phyloP scores from a whole-genome alignment of 2,888 invertebrate genomes.

The Mycalesis mineus region DNA sequence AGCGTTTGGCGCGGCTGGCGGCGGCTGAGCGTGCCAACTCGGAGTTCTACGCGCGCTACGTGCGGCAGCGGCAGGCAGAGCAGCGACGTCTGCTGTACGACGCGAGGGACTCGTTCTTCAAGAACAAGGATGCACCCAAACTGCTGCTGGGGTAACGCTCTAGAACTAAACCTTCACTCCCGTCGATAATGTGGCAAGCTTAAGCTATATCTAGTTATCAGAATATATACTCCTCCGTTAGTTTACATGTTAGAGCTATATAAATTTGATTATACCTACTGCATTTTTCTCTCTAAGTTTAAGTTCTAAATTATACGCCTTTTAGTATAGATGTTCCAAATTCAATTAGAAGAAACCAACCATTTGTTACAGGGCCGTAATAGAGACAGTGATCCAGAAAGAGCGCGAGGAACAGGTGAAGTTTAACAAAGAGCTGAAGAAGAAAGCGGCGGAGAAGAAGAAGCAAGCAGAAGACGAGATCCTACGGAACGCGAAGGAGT shows the following conservation, averaged over 20 bases:
- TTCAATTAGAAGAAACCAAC: neutral
- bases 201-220: no score
- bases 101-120: constrained; percentile 64
- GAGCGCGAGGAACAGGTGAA: constrained; percentile 63
- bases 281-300: no score
- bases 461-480: constrained; percentile 50
- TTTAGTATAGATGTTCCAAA: neutral
- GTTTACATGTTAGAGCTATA: no score
- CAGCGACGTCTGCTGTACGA: constrained; percentile 57
- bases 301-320: no score
- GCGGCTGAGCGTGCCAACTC: constrained; percentile 58
- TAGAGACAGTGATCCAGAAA: constrained; percentile 64
- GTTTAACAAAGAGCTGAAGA: constrained; percentile 50
- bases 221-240: no score
- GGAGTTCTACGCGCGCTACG: constrained; percentile 60
- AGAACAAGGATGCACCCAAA: constrained; percentile 70
- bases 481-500: constrained; percentile 53
- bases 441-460: constrained; percentile 47
- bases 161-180: no score
- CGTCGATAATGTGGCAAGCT: no score
- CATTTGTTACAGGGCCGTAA: constrained; percentile 53
- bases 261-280: no score
- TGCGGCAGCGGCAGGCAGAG: constrained; percentile 50
- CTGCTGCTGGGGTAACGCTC: constrained; percentile 55
- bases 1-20: constrained; percentile 51